These are phyloP conservation scores for Phyllotreta cruciferae DNA, from an alignment of 2,888 invertebrate genomes.

Conservation along the genomic window DNA sequence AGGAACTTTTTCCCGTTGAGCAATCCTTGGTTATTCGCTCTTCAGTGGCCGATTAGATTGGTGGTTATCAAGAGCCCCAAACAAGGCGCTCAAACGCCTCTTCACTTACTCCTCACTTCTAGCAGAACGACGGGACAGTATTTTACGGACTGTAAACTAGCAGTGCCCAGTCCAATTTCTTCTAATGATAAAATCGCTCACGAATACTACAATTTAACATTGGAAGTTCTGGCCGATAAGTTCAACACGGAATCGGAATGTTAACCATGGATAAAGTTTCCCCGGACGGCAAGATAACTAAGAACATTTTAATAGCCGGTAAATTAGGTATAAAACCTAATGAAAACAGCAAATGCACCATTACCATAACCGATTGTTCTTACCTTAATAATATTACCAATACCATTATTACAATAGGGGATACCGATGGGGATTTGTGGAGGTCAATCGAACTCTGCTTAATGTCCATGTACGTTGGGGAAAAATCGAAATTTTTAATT, in stretches of 20 bases:
- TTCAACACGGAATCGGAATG: conserved; percentile 56
- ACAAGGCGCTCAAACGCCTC: conserved; percentile 59
- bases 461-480: conserved; percentile 61
- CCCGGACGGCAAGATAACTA: conserved; percentile 54
- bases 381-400: conserved; percentile 43
- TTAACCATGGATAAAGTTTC: conserved; percentile 51
- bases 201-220: conserved; percentile 54
- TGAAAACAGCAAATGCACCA: conserved; percentile 54
- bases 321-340: conserved; percentile 53
- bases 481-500: conserved; percentile 60
- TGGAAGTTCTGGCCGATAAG: conserved; percentile 52
- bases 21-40: conserved; percentile 53
- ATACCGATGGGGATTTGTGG: conserved; percentile 60
- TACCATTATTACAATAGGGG: conserved; percentile 56
- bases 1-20: conserved; percentile 56
- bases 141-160: conserved; percentile 55
- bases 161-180: conserved; percentile 52
- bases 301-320: conserved; percentile 51
- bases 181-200: conserved; percentile 50
- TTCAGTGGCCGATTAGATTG: conserved; percentile 58
- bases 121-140: conserved; percentile 56
- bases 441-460: conserved; percentile 61
- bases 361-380: conserved; percentile 49
- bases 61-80: conserved; percentile 56
- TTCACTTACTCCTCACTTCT: conserved; percentile 57